A percentile compares a stretch with the other conserved stretches of the same genome.
Evolutionary conservation across 2,888 invertebrate genomes (phyloP).

Genomic region (Carabus problematicus): DNA sequence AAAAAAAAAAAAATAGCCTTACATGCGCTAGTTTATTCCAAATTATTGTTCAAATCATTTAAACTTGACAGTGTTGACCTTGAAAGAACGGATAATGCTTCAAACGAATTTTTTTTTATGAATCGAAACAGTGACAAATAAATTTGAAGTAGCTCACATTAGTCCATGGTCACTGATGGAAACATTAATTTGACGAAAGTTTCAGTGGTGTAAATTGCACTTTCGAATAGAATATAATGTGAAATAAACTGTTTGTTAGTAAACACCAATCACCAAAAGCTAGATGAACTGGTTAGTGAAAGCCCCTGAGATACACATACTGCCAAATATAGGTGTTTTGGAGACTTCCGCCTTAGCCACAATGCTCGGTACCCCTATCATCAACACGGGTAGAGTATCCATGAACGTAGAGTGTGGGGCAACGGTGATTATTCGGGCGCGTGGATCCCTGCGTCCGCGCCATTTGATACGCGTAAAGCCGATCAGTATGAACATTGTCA

Average conservation of each 20-base stretch:
- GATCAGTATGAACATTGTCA: constrained; percentile 67
- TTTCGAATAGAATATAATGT: too few species aligned
- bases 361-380: constrained; percentile 83
- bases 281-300: not conserved
- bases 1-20: too few species aligned
- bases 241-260: not conserved
- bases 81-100: too few species aligned
- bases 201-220: too few species aligned
- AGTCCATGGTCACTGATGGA: too few species aligned
- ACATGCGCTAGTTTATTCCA: too few species aligned
- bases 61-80: too few species aligned
- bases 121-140: too few species aligned
- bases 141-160: too few species aligned
- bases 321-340: constrained; percentile 86
- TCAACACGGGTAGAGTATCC: constrained; percentile 85
- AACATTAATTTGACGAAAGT: too few species aligned
- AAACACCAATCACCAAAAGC: not conserved
- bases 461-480: constrained; percentile 14
- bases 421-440: constrained; percentile 84
- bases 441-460: constrained; percentile 50
- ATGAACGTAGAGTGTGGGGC: constrained; percentile 93
- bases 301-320: constrained; percentile 62
- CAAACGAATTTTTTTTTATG: too few species aligned
- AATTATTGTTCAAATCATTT: too few species aligned
- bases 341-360: constrained; percentile 89